Evolutionary conservation across 2,113 vertebrate species (phyloP).

Genomic region (Paracanthobrama guichenoti): DNA sequence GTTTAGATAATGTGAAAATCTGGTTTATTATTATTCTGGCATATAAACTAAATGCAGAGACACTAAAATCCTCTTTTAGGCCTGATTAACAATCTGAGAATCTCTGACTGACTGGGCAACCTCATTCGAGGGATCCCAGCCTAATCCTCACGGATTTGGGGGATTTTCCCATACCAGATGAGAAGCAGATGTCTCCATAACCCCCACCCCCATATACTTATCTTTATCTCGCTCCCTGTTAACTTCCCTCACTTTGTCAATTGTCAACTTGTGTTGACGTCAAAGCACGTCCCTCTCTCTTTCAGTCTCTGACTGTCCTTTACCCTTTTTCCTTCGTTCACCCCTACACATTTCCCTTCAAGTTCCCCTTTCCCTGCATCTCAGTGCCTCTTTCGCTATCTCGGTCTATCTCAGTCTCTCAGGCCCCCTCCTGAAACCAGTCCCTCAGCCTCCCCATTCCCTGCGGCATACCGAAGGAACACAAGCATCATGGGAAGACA

Average conservation of each 20-base stretch:
- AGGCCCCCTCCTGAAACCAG: slow-evolving; percentile 24
- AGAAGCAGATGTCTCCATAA: slow-evolving; percentile 79
- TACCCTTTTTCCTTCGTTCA: slow-evolving; percentile 45
- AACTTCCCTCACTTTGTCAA: slow-evolving; percentile 51
- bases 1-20: not conserved
- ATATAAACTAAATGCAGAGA: not conserved
- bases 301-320: slow-evolving; percentile 30
- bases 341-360: slow-evolving; percentile 44
- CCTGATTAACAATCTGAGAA: slow-evolving; percentile 19
- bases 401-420: slow-evolving; percentile 46
- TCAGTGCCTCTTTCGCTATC: slow-evolving; percentile 55
- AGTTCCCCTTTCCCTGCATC: slow-evolving; percentile 35
- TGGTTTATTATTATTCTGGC: not conserved
- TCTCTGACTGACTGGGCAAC: slow-evolving; percentile 64
- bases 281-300: slow-evolving; percentile 42
- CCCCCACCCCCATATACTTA: slow-evolving; percentile 55
- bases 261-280: slow-evolving; percentile 52
- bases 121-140: slow-evolving; percentile 66
- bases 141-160: slow-evolving; percentile 70
- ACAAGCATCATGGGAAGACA: slow-evolving; percentile 81
- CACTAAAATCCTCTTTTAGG: not conserved
- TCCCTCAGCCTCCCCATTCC: slow-evolving; percentile 60
- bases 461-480: slow-evolving; percentile 69
- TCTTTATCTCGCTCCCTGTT: slow-evolving; percentile 47
- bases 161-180: slow-evolving; percentile 81